Base-by-base conservation (phyloP, 2,797 vertebrate species). In the Darevskia mixta region DNA sequence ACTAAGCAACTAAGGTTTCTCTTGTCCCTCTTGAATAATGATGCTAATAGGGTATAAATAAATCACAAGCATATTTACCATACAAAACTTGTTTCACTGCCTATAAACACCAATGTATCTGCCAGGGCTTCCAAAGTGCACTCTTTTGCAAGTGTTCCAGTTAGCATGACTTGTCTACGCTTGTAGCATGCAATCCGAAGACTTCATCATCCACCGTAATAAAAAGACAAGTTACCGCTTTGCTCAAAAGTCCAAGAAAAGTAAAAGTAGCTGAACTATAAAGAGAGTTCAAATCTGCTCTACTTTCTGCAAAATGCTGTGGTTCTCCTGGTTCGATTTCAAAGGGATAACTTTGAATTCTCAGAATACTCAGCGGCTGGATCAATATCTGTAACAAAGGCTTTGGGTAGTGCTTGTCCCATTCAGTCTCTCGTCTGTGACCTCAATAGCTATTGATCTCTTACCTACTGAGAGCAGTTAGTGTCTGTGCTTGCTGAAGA, bases 381-480 rank as follows among this genome's bases (percentile, higher is more conserved):
- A 90, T 90, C 85, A 64, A 81, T 86, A 78, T 23, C 77, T 91
- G 83, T 90, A 93, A 90, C 55, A 86, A 23, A 67, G 25, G 80
- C 88, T 45, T 35, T 27, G 1, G 38, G 79, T 29, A 87, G 32
- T 20, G 88, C 86, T 64, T 78, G 85, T 86, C 83, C 1, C 17
- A 85, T 90, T 82, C 84, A 83, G 91, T 8, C 86, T 90, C 58
- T 83, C 8, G 0, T 85, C 72, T 90, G 25, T 92, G 85, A 89
- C 49, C 23, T 91, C 67, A 89, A 77, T 77, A 88, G 61, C 85
- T 93, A 89, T 41, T 58, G 83, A 85, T 82, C 55, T 87, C 95
- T 92, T 96, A 99, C 99, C 98, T 97, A 94, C 97, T 97, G 89
- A 99, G 95, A 38, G 95, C 92, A 90, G 95, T 93, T 43, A 99